Base-by-base conservation (phyloP, 2,888 invertebrate genomes). In the Andrena bucephala region DNA sequence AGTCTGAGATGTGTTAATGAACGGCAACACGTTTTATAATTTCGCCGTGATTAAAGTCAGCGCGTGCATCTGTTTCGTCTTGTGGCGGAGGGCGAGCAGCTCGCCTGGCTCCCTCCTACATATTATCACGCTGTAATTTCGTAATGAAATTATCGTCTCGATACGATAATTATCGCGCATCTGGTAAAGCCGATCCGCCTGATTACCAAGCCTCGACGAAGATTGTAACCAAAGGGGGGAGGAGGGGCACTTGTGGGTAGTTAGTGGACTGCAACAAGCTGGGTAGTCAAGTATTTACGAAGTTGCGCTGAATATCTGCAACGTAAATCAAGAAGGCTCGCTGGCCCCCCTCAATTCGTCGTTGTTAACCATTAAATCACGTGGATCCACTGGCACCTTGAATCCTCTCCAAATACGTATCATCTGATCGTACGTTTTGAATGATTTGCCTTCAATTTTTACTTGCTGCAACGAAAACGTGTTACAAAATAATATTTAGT, bases 161-260 rank as follows among this genome's bases (percentile, higher is more conserved):
- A 80, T 81, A 77, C 81, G 81, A 84, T 87, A 87, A 85, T 87
- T 87, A 85, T 84, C 84, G 69, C 85, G 80, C 85, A 87, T 85
- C 85, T 87, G 87, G 85, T 76, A 73, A 75, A 71, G 74, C 73
- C 84, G 78, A 81, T 79, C 71, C 73, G 73, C 57, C 50, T 70
- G 81, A 85, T 86, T 81, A 79, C 60, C 81, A 74, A 65, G 77
- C 73, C 65, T 52, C 20, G 67, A 31, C 60, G 71, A 72, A 70
- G 71, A 80, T 81, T 67, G 75, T 76, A 75, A 77, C 66, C 36
- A 6, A 33, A 66, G 29, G 59, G 76, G 13, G 62, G 67, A 73
- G 63, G 76, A 10, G 63, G 67, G 74, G 57, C 77, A 83, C 77
- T 75, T 78, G 83, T 60, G 74, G 62, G 71, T 74, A 85, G 68